A percentile compares a stretch with the other conserved stretches of the same genome.
Evolutionary conservation across 2,797 vertebrate genomes (phyloP).

Genomic region (Acanthiza pusilla): DNA sequence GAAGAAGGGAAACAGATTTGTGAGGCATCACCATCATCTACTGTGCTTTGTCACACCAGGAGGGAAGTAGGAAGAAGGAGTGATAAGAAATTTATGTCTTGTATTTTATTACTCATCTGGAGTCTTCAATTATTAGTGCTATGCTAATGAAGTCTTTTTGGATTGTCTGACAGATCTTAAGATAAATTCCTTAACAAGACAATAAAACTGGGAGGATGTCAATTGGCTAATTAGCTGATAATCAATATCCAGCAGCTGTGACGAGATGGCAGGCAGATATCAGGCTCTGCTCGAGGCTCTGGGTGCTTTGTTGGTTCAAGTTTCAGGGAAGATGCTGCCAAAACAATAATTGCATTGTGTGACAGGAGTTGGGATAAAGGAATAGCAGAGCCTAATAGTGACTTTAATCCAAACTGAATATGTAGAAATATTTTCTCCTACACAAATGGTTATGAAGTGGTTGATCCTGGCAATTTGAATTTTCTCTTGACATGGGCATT

Average conservation of each 20-base stretch:
- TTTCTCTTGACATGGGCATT: neutral
- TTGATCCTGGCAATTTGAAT: neutral
- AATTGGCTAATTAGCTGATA: conserved; percentile 6
- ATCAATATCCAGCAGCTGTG: neutral
- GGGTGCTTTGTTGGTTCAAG: neutral
- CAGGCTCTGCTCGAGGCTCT: neutral
- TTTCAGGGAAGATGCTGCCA: neutral
- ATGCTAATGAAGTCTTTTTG: neutral
- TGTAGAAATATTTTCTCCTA: neutral
- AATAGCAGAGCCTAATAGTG: neutral
- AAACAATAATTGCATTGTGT: neutral
- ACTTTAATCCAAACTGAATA: neutral
- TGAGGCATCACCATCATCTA: neutral
- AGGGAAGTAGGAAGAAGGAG: neutral
- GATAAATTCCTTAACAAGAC: conserved; percentile 14
- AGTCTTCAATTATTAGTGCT: neutral
- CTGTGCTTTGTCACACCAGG: neutral
- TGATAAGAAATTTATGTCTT: neutral
- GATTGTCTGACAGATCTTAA: neutral
- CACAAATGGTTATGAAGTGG: neutral
- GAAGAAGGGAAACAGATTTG: neutral
- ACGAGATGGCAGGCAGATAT: neutral
- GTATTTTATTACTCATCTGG: neutral
- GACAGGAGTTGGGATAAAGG: neutral
- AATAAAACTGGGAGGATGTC: neutral